Evolutionary conservation across 2,888 invertebrate species (phyloP).

Genomic region (Penaeus monodon): DNA sequence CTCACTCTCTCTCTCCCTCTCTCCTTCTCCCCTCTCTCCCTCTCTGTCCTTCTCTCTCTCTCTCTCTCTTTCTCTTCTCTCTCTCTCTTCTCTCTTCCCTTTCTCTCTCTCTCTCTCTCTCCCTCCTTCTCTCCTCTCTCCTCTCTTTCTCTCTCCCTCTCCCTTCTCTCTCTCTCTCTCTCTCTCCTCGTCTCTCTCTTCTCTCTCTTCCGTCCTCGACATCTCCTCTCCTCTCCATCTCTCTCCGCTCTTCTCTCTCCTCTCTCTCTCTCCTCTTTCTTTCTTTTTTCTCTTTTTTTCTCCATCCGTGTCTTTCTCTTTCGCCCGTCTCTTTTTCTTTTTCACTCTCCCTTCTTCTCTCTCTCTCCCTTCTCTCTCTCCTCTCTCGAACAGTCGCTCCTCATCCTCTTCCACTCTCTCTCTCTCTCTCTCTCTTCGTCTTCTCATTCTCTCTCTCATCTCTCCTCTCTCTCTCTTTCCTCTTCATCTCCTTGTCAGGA

Average conservation of each 20-base stretch:
- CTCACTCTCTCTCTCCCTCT: neutral
- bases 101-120: too few species aligned
- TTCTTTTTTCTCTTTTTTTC: too few species aligned
- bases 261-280: too few species aligned
- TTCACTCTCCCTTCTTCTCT: conserved; percentile 10
- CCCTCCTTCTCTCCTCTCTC: too few species aligned
- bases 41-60: too few species aligned
- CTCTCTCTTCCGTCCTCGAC: neutral
- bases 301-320: neutral
- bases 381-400: fast-evolving
- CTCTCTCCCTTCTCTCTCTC: neutral
- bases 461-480: too few species aligned
- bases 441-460: too few species aligned
- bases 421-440: too few species aligned
- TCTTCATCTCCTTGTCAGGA: too few species aligned
- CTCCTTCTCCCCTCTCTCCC: neutral
- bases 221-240: too few species aligned
- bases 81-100: neutral
- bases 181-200: neutral
- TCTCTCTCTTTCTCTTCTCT: too few species aligned
- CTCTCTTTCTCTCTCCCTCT: fast-evolving
- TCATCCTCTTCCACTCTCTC: too few species aligned
- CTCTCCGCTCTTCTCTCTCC: neutral
- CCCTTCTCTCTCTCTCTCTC: neutral
- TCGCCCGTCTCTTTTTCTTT: conserved; percentile 8